Conservation (phyloP, 2,888 invertebrate species). For the Hesperia comma region DNA sequence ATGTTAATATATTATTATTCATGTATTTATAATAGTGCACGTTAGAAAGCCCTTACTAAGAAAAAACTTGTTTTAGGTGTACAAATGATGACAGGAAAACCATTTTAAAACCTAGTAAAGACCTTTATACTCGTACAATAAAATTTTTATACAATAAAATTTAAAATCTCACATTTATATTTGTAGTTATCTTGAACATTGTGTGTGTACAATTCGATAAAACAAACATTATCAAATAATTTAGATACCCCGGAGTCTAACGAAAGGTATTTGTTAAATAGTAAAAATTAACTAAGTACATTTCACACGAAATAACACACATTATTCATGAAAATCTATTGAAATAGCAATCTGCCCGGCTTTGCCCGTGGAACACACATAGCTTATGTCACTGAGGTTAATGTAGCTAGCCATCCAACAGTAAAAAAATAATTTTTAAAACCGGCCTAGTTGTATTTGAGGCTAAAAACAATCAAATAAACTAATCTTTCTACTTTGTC, state of each 20-base stretch:
- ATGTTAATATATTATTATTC: slow-evolving; percentile 31
- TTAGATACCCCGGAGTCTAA: no score
- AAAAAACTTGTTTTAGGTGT: slow-evolving; percentile 32
- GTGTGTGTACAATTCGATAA: no score
- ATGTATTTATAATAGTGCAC: slow-evolving; percentile 31
- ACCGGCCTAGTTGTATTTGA: slow-evolving; percentile 15
- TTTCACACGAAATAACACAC: no score
- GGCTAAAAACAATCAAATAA: slow-evolving; percentile 10
- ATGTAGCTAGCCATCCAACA: slow-evolving; percentile 6
- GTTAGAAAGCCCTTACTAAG: slow-evolving; percentile 36
- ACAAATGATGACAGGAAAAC: slow-evolving; percentile 26
- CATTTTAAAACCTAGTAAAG: slow-evolving; percentile 10
- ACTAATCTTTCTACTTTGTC: no score
- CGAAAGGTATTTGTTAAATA: no score
- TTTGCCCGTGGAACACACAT: not conserved
- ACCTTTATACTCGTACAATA: slow-evolving; percentile 9
- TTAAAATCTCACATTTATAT: no score
- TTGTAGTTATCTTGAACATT: no score
- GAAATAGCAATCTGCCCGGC: not conserved
- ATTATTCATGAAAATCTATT: not conserved
- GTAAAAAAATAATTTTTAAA: not conserved
- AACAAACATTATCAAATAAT: no score
- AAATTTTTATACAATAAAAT: not conserved
- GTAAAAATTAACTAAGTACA: no score
- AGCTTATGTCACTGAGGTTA: slow-evolving; percentile 6